These are phyloP conservation scores for Neopipo cinnamomea DNA, from an alignment of 2,113 vertebrate species.

Conservation along the genomic window DNA sequence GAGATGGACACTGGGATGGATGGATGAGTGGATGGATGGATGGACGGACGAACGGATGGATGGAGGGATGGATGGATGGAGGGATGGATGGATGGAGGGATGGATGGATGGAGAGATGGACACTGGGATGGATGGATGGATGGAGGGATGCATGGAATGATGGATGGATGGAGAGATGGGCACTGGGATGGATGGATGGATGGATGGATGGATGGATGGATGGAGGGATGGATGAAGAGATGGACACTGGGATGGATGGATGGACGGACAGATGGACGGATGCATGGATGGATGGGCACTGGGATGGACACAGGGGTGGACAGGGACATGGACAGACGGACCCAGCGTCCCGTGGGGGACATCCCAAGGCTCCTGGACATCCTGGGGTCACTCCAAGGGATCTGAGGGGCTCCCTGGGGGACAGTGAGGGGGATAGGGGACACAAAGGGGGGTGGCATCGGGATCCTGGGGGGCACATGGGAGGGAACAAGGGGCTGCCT, in stretches of 20 bases:
- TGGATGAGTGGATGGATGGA: too few relatives aligned
- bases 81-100: not conserved
- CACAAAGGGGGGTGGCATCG: not conserved
- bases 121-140: not conserved
- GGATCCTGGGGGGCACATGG: not conserved
- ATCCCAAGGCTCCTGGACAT: not conserved
- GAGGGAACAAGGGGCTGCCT: not conserved
- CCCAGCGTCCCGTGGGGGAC: not conserved
- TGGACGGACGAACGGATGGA: too few relatives aligned
- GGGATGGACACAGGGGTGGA: not conserved
- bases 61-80: not conserved
- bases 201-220: too few relatives aligned
- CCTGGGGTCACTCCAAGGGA: not conserved
- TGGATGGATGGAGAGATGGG: not conserved
- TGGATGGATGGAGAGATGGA: not conserved
- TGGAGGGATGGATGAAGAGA: not conserved
- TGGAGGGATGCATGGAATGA: not conserved
- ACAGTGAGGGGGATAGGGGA: not conserved
- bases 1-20: not conserved
- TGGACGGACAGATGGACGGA: too few relatives aligned
- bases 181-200: too few relatives aligned
- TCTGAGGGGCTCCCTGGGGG: not conserved
- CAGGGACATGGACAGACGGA: fast-evolving
- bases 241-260: not conserved
- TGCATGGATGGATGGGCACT: not conserved